Conservation (phyloP, 2,888 invertebrate genomes). For the Digitonthophagus gazella region DNA sequence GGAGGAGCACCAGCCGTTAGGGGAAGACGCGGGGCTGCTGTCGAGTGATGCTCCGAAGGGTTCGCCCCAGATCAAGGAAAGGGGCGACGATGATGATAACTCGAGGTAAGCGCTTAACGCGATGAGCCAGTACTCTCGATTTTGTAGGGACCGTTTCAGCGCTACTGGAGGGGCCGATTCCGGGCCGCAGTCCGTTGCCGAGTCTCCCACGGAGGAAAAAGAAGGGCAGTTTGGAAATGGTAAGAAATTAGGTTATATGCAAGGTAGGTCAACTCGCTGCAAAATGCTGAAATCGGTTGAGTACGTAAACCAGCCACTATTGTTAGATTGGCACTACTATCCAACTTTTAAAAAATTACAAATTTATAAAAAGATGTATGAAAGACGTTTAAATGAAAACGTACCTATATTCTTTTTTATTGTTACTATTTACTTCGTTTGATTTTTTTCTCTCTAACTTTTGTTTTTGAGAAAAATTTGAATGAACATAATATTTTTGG, state of each 20-base stretch:
- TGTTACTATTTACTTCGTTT: too few species aligned
- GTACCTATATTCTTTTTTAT: too few species aligned
- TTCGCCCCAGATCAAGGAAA: constrained; percentile 45
- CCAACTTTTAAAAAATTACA: too few species aligned
- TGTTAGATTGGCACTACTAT: too few species aligned
- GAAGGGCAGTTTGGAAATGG: constrained; percentile 76
- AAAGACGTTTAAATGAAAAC: too few species aligned
- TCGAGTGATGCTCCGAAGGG: constrained; percentile 52
- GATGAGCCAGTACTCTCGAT: constrained; percentile 28
- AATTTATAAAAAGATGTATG: too few species aligned
- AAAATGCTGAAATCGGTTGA: too few species aligned
- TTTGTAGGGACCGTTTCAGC: constrained; percentile 54
- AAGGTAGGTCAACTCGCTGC: too few species aligned
- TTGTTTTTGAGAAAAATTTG: too few species aligned
- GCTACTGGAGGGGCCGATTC: constrained; percentile 91
- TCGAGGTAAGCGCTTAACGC: constrained; percentile 62
- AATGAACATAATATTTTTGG: too few species aligned
- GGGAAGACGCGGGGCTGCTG: constrained; percentile 52
- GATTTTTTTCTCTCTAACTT: too few species aligned
- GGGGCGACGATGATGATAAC: constrained; percentile 78
- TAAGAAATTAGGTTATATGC: constrained; percentile 44
- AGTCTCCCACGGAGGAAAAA: constrained; percentile 77
- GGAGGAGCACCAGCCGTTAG: constrained; percentile 34
- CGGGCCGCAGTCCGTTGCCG: constrained; percentile 75
- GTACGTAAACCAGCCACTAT: too few species aligned